phyloP scores from a whole-genome alignment of 2,888 invertebrate genomes.

The Achlya flavicornis region DNA sequence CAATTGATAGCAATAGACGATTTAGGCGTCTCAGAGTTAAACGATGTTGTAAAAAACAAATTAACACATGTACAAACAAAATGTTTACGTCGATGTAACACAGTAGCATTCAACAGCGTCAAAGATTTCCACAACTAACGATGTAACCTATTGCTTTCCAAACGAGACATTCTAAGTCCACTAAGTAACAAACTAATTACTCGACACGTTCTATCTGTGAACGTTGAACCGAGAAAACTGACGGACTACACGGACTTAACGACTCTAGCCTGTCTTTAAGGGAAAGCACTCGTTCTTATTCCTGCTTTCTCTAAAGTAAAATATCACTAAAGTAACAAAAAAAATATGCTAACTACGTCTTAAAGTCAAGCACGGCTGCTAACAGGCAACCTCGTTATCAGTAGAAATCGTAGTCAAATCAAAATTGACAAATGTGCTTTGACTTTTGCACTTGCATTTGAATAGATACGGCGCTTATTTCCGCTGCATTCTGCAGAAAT shows the following conservation, averaged over 20 bases:
- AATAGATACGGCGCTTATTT: too few relatives aligned
- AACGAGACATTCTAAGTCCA: conserved; percentile 26
- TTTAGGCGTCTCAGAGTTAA: not conserved
- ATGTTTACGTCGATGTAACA: not conserved
- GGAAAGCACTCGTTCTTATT: conserved; percentile 21
- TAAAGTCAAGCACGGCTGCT: too few relatives aligned
- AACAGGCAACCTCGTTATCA: too few relatives aligned
- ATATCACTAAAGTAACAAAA: conserved; percentile 9
- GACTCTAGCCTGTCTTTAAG: conserved; percentile 39
- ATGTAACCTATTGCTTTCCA: conserved; percentile 35
- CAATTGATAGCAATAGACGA: not conserved
- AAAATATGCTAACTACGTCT: not conserved
- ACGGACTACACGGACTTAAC: conserved; percentile 38
- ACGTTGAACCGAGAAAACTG: conserved; percentile 52
- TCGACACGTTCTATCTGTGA: conserved; percentile 55
- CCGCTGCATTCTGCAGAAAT: not conserved
- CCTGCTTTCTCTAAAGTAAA: conserved; percentile 21
- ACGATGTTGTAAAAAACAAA: not conserved
- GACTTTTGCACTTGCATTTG: too few relatives aligned
- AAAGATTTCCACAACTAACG: conserved; percentile 6
- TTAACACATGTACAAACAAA: conserved; percentile 2
- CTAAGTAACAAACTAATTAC: conserved; percentile 43
- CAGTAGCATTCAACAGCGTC: conserved; percentile 3
- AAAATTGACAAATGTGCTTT: too few relatives aligned
- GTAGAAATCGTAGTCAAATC: too few relatives aligned